These are phyloP conservation scores for Osedax frankpressi DNA, from an alignment of 2,888 invertebrate species.

Conservation along the genomic window DNA sequence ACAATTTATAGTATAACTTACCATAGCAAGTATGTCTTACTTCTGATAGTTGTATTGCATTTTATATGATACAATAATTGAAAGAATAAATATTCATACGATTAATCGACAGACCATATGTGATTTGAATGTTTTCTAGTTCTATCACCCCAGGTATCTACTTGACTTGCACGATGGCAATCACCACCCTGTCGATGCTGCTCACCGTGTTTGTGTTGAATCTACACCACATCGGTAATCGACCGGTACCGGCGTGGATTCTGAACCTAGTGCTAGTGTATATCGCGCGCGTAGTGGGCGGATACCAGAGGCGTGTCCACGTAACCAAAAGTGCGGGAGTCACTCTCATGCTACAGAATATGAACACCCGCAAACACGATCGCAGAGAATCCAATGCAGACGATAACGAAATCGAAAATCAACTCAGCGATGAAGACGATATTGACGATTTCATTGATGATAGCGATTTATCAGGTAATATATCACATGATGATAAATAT, in stretches of 20 bases:
- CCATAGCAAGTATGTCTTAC: too few species aligned
- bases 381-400: background rate
- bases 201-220: slow-evolving; percentile 30
- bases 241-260: slow-evolving; percentile 29
- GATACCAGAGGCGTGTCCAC: background rate
- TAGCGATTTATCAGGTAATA: background rate
- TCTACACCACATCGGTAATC: slow-evolving; percentile 29
- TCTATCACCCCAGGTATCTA: slow-evolving; percentile 31
- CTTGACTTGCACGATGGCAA: slow-evolving; percentile 30
- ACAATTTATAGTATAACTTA: too few species aligned
- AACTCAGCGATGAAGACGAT: background rate
- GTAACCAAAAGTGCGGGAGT: background rate
- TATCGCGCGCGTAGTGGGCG: slow-evolving; percentile 27
- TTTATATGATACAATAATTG: too few species aligned
- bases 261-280: slow-evolving; percentile 27
- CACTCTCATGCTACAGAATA: background rate
- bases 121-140: too few species aligned
- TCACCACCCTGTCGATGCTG: slow-evolving; percentile 30
- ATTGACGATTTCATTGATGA: background rate
- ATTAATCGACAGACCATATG: too few species aligned
- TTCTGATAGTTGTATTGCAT: too few species aligned
- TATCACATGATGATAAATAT: too few species aligned
- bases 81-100: too few species aligned
- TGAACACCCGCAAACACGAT: background rate
- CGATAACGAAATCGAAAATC: background rate